Base-by-base conservation (phyloP, 2,888 invertebrate species). In the Torymus tubicola region DNA sequence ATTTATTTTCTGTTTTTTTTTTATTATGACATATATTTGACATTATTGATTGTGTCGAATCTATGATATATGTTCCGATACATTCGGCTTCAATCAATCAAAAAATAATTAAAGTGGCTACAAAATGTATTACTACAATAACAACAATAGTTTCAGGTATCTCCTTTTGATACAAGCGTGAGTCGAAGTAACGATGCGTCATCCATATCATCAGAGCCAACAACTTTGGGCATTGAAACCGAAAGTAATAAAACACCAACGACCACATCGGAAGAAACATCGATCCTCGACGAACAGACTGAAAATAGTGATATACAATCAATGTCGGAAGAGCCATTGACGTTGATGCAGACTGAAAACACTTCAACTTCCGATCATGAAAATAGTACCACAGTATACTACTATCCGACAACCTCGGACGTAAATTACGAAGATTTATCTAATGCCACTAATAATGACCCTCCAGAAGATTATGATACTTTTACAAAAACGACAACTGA, bases 101-200 rank as follows among this genome's bases (percentile, higher is more conserved):
- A 42, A 42, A 42, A 8, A 42, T 42, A 42, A 42, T 42, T 42
- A 42, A 42, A 31, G 4, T 31, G 31, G 5, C 3, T 2, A 31
- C 5, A 31, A 42, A 42, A 42, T 42, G 42, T 42, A 42, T 42
- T 42, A 8, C 42, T 42, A 42, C 42, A 42, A 42, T 42, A 42
- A 42, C 18, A n/a, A 18, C 10, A 42, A 70, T 24, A 76, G 76
- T 78, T 68, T 68, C 72, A 78, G 57, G 63, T 63, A 55, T 55
- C 63, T 10, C 31, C 31, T 24, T 64, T 24, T 55, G 55, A 52
- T 31, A 31, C 50, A 42, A 42, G 42, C 42, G 42, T 42, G 42
- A 53, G 14, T 21, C 57, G 65, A 14, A 58, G 50, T 50, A 58
- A 14, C 1, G 42, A 74, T n/a, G 13, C 31, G 21, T n/a, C n/a